Evolutionary conservation across 2,113 vertebrate genomes (phyloP), one percentile per base, ranked within the genome.

Genomic region (Pelecanus crispus): DNA sequence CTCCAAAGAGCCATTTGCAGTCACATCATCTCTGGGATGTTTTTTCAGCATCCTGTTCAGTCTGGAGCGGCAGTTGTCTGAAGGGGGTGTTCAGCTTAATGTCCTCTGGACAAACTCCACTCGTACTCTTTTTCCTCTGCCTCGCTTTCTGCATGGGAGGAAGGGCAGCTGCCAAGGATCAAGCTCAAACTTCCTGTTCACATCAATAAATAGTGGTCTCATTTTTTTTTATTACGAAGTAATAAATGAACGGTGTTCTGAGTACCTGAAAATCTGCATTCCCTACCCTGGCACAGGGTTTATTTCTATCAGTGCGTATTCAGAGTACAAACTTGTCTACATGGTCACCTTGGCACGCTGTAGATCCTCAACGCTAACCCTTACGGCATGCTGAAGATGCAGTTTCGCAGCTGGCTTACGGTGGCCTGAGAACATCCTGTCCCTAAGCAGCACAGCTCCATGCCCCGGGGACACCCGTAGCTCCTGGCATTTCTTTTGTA

Each of bases 401-500:
- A 8, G 22, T 22, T 86, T 77, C n/a, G 44, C 0, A 2, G 44
- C 29, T 53, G n/a, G 45, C 24, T 40, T 40, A 10, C 21, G 21
- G 63, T 53, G 38, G 28, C 28, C 74, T 17, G 9, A 53, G 47
- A 67, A 19, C 0, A 0, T n/a, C 36, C 63, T 5, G 6, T 55
- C 38, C 49, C 49, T 68, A 14, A 58, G 42, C n/a, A 61, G 6
- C 7, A 17, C 25, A 53, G 28, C 40, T 85, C 45, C 42, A 5
- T 4, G 34, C 3, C 36, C 24, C 1, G 3, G n/a, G 7, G 38
- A 82, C n/a, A 67, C 10, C 19, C 1, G 0, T 2, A 53, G 22
- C 11, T 86, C 58, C 53, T 17, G 44, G 15, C 6, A 13, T 55
- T 59, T 55, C 58, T 77, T 63, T 58, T 50, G 12, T 0, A 0